These are phyloP conservation scores for Drosophila tani DNA, from an alignment of 1,140 invertebrate species.

Conservation along the genomic window DNA sequence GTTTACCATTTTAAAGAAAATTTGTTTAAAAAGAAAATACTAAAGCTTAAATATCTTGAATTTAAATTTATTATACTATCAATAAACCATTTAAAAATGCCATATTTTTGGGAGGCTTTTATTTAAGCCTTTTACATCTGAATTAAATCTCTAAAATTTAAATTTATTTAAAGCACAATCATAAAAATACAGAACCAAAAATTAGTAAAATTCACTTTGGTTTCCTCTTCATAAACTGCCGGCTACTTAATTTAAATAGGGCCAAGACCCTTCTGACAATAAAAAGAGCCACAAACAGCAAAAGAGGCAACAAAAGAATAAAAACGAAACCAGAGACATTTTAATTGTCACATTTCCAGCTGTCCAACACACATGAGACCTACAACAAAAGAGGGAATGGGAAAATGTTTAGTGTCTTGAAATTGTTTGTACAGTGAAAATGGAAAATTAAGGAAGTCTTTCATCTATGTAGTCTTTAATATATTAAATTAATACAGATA, in stretches of 20 bases:
- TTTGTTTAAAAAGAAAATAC: too few relatives aligned
- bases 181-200: background rate
- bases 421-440: background rate
- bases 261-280: background rate
- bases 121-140: too few relatives aligned
- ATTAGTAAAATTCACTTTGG: background rate
- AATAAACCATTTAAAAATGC: too few relatives aligned
- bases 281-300: background rate
- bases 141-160: too few relatives aligned
- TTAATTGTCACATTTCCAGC: constrained; percentile 65
- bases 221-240: background rate
- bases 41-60: too few relatives aligned
- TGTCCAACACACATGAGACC: constrained; percentile 53
- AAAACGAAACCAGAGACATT: constrained; percentile 28
- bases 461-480: background rate
- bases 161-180: too few relatives aligned
- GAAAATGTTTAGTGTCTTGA: background rate
- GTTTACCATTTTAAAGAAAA: too few relatives aligned
- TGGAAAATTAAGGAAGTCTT: too few relatives aligned
- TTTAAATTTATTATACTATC: too few relatives aligned
- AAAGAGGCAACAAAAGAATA: background rate
- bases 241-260: constrained; percentile 28
- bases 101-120: too few relatives aligned
- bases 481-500: background rate
- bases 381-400: constrained; percentile 23